Conservation (phyloP, 2,888 invertebrate genomes). For the Notodonta dromedarius region DNA sequence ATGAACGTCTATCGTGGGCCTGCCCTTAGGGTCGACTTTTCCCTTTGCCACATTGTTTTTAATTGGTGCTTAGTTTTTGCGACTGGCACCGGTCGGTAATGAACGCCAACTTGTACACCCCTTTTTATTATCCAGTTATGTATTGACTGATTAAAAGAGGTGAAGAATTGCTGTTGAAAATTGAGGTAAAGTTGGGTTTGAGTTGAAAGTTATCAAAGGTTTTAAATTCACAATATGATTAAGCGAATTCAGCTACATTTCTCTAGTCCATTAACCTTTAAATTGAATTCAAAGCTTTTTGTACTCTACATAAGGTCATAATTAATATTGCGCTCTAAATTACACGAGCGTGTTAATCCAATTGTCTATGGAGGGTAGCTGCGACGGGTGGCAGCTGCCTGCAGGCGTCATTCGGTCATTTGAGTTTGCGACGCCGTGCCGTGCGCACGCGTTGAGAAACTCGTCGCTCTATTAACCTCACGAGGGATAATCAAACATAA, state of each 20-base stretch:
- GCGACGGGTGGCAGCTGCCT: conserved; percentile 23
- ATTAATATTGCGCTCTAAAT: conserved; percentile 5
- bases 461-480: too few species aligned
- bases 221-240: too few species aligned
- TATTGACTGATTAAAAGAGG: conserved; percentile 31
- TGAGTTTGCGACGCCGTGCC: too few species aligned
- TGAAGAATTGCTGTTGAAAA: neutral
- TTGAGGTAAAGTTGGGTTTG: neutral
- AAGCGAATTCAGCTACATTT: too few species aligned
- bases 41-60: conserved; percentile 60
- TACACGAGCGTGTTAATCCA: neutral
- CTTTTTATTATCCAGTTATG: conserved; percentile 23
- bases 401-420: too few species aligned
- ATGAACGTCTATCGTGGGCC: conserved; percentile 9
- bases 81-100: conserved; percentile 48
- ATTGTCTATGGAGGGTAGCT: too few species aligned
- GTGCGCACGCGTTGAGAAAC: too few species aligned
- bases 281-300: conserved; percentile 3
- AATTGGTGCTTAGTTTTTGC: conserved; percentile 68
- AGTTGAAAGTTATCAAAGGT: too few species aligned
- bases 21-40: conserved; percentile 51
- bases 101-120: conserved; percentile 40
- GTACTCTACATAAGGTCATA: conserved; percentile 7
- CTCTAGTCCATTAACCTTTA: neutral
- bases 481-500: too few species aligned